Base-by-base conservation (phyloP, 2,888 invertebrate species). In the Chirona hameri region DNA sequence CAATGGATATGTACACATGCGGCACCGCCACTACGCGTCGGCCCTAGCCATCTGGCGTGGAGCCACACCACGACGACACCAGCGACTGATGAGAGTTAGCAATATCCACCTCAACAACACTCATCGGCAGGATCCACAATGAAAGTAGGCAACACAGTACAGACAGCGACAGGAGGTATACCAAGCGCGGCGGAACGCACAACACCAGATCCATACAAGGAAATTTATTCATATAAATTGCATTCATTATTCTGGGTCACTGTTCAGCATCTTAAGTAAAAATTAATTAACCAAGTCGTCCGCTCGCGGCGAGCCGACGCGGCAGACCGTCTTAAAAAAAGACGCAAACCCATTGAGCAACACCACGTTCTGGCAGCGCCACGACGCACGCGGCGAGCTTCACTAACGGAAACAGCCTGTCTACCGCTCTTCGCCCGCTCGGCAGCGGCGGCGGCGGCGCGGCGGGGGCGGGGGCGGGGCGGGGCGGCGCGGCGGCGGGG, bases 141-240 rank as follows among this genome's bases (percentile, higher is more conserved):
- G n/a, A n/a, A n/a, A n/a, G n/a, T n/a, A n/a, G n/a, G n/a, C n/a
- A 48, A 12, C 48, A 12, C 12, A 7, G 48, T 48, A 10, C 48
- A 48, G 12, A 10, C n/a, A n/a, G n/a, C 48, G 12, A 48, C 48
- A 48, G 12, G 12, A 48, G 48, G 48, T 48, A 12, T 48, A 48
- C 48, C 48, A 7, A 48, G 48, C n/a, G 12, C 57, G 57, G 57
- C 57, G 21, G 14, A 57, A 18, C 14, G 21, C 57, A 21, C 57
- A 69, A 69, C 69, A 15, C 69, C 15, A 69, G 29, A 12, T 15
- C 69, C 69, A 1, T 29, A 15, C n/a, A 69, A 27, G 69, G 69
- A 69, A 69, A 69, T 69, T 69, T 69, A 69, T 69, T 69, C 69
- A 29, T 69, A 69, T 69, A 69, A 69, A 69, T 69, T 69, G 69